These are phyloP conservation scores for Rhadina sibilatrix DNA, from an alignment of 2,113 vertebrate species.

Conservation along the genomic window DNA sequence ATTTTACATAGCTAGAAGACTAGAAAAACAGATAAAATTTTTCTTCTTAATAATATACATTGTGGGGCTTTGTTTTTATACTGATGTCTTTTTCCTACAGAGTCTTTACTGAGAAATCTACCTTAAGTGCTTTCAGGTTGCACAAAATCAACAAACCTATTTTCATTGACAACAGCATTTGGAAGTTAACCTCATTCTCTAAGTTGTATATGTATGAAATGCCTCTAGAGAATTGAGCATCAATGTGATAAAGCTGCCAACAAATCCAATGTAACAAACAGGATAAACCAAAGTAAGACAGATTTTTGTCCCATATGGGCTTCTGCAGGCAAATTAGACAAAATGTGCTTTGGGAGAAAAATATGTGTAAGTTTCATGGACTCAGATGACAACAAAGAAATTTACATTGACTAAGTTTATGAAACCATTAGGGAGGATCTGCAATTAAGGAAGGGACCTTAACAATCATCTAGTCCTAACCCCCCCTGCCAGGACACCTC, in stretches of 20 bases:
- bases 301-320: not conserved
- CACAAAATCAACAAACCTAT: not conserved
- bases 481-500: not conserved
- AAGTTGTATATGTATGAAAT: not conserved
- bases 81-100: not conserved
- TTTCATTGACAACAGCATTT: not conserved
- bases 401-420: not conserved
- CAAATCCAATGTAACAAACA: not conserved
- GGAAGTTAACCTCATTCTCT: not conserved
- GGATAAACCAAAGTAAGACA: not conserved
- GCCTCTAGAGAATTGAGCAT: not conserved
- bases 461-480: not conserved
- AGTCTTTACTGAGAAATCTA: not conserved
- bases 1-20: not conserved
- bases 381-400: not conserved
- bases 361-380: not conserved
- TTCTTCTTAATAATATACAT: not conserved
- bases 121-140: not conserved
- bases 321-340: not conserved
- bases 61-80: not conserved
- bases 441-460: not conserved
- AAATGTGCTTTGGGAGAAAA: not conserved
- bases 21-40: not conserved
- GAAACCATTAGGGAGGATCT: not conserved
- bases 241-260: not conserved